Conservation (phyloP, 2,113 vertebrate genomes). For the Meles meles region DNA sequence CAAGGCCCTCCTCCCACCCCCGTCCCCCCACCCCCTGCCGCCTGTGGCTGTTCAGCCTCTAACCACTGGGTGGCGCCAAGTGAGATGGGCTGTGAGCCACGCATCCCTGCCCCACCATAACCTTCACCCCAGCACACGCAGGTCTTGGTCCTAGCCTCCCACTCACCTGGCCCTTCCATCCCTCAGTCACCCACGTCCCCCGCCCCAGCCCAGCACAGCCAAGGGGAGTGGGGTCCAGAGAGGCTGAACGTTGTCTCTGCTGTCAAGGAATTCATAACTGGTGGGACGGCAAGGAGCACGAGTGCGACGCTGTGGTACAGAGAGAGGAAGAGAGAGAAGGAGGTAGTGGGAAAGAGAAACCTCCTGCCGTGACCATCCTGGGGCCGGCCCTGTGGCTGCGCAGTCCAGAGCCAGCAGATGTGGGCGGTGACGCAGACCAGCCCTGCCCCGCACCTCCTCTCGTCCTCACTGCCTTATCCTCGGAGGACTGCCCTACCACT, state of each 20-base stretch:
- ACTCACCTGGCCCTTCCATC: neutral
- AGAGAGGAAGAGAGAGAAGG: neutral
- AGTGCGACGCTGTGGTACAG: too few relatives aligned
- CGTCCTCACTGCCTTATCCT: neutral
- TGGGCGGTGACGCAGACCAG: fast-evolving
- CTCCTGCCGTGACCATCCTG: neutral
- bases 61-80: neutral
- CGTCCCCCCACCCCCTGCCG: fast-evolving
- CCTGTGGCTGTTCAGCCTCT: neutral
- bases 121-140: neutral
- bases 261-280: neutral
- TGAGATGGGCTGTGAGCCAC: neutral
- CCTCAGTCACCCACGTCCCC: neutral
- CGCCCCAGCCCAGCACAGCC: neutral
- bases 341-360: neutral
- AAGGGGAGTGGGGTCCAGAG: neutral
- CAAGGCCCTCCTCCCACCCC: too few relatives aligned
- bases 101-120: neutral
- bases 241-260: neutral
- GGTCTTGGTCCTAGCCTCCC: neutral
- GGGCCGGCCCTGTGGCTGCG: too few relatives aligned
- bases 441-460: neutral
- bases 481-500: too few relatives aligned
- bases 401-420: neutral
- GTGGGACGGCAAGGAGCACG: neutral